Base-by-base conservation (phyloP, 2,797 vertebrate species). In the Sitta carolinensis region DNA sequence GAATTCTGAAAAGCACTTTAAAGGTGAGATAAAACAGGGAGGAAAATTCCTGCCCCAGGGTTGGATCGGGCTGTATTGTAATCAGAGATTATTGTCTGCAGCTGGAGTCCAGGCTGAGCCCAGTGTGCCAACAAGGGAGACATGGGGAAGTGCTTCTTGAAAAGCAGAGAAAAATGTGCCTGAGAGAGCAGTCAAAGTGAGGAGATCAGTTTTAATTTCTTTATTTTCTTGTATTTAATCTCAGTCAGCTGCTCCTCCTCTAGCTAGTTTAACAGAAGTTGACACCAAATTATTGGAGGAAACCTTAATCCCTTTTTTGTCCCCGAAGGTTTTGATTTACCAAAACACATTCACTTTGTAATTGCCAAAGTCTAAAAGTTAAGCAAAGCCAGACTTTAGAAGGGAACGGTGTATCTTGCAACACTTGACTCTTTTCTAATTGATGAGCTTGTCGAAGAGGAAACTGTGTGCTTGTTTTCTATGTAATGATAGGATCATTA, bases 1-100 rank as follows among this genome's bases (percentile, higher is more conserved):
- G 99, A 97, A 99, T 99, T 97, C 98, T 99, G 95, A 99, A 98
- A 97, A 99, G 99, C 98, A 99, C 99, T 93, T 98, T 99, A 97
- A 99, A 99, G 99, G 99, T 99, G 97, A 94, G 94, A 79, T 80
- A 82, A 95, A 87, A 95, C 91, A 94, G 73, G 69, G 34, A 50
- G 82, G 45, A 88, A 57, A 95, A 96, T 70, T 79, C 82, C 73
- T 83, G 73, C 77, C 75, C 79, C 67, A 84, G 72, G 90, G 61
- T 73, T 70, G 76, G 55, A 64, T 84, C 1, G 5, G 84, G 43
- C 86, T 58, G 13, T 38, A n/a, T 52, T 83, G 42, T 75, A 43
- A 80, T 75, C 1, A 17, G 76, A 77, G 81, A 92, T 95, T 81
- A 79, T 22, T 66, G 48, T 50, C 51, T 8, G 3, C 52, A 83